These are phyloP conservation scores for Platanista minor DNA, from an alignment of 2,113 vertebrate genomes.

Conservation along the genomic window DNA sequence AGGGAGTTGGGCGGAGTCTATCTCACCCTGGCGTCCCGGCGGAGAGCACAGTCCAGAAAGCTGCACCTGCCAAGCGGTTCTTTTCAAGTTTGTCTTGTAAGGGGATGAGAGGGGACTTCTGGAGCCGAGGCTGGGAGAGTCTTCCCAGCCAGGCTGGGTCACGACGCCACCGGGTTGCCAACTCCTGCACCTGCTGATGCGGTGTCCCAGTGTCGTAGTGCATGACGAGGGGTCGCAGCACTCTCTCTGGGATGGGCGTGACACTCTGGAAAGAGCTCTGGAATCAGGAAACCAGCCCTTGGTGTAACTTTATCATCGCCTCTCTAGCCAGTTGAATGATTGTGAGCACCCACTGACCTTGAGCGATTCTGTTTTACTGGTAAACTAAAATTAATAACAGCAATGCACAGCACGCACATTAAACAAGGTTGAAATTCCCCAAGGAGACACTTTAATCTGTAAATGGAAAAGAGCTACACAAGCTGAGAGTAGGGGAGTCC, in stretches of 20 bases:
- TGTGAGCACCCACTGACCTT: neutral
- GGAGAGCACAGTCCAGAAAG: rapidly evolving
- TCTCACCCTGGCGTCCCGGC: rapidly evolving
- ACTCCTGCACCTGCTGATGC: rapidly evolving
- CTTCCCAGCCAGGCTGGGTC: neutral
- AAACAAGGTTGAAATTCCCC: neutral
- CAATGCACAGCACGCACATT: neutral
- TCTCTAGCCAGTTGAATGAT: neutral
- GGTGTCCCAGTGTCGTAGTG: rapidly evolving
- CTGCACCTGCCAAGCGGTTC: rapidly evolving
- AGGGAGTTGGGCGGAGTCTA: rapidly evolving
- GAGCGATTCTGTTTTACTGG: neutral
- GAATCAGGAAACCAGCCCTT: neutral
- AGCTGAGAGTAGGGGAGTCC: rapidly evolving
- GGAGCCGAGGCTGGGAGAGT: rapidly evolving
- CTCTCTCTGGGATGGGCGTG: neutral
- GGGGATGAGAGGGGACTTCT: no score
- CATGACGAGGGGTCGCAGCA: rapidly evolving
- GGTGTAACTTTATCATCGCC: neutral
- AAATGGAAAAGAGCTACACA: neutral
- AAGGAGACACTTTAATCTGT: neutral
- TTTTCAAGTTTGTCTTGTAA: neutral
- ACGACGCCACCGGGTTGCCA: rapidly evolving
- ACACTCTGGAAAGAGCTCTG: neutral
- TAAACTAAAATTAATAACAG: neutral